Percentiles rank a stretch among this genome's conserved stretches.
Evolutionary conservation across 2,888 invertebrate species (phyloP).

Genomic region (Stictocephala bisonia): DNA sequence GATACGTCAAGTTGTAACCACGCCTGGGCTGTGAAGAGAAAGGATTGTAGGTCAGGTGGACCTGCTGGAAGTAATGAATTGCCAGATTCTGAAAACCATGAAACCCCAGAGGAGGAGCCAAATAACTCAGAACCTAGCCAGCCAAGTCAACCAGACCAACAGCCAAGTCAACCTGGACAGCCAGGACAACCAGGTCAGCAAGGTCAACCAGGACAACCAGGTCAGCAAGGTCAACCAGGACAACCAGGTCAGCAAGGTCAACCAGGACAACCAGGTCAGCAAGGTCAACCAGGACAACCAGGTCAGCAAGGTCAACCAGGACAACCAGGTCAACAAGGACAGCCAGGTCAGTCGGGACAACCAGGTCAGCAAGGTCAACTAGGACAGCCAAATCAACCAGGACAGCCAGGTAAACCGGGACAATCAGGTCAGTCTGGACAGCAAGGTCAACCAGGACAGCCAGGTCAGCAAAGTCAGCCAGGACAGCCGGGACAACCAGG

Average conservation of each 20-base stretch:
- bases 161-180: constrained; percentile 31
- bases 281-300: constrained; percentile 24
- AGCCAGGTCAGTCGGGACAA: constrained; percentile 46
- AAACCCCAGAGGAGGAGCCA: constrained; percentile 50
- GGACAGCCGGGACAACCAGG: constrained; percentile 49
- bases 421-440: constrained; percentile 49
- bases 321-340: constrained; percentile 40
- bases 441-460: constrained; percentile 49
- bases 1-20: constrained; percentile 72
- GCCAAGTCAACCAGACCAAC: constrained; percentile 50
- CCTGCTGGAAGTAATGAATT: not conserved
- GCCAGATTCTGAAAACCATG: not conserved
- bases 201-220: constrained; percentile 43
- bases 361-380: constrained; percentile 52
- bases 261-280: constrained; percentile 49
- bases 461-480: constrained; percentile 47
- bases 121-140: constrained; percentile 36
- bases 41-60: constrained; percentile 52
- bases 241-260: constrained; percentile 52
- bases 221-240: constrained; percentile 44
- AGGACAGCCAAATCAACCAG: constrained; percentile 49
- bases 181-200: constrained; percentile 40
- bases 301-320: constrained; percentile 40
- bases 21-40: constrained; percentile 66
- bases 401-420: constrained; percentile 31